phyloP scores from a whole-genome alignment of 2,113 vertebrate species.

The Tychaedon coryphoeus region DNA sequence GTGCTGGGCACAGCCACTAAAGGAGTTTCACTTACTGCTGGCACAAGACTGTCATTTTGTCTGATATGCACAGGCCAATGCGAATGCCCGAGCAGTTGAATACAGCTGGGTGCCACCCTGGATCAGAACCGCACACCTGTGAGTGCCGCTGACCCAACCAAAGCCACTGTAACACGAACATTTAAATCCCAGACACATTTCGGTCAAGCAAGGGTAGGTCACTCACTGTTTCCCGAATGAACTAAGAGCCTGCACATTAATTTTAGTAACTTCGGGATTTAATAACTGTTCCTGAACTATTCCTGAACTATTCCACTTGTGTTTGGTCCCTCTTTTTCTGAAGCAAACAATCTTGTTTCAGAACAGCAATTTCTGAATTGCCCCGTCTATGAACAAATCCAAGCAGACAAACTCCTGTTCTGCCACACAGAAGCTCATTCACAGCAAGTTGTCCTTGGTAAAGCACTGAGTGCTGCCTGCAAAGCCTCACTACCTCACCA shows the following conservation, averaged over 20 bases:
- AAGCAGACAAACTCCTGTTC: not conserved
- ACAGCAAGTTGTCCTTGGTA: not conserved
- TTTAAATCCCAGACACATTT: not conserved
- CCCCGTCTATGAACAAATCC: not conserved
- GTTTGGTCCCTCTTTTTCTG: not conserved
- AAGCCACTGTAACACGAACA: accelerated
- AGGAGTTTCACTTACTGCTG: accelerated
- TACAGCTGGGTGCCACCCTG: not conserved
- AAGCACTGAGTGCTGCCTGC: not conserved
- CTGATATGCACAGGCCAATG: not conserved
- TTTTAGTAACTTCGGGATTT: not conserved
- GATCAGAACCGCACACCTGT: not conserved
- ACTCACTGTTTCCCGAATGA: not conserved
- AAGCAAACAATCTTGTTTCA: not conserved
- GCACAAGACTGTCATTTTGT: not conserved
- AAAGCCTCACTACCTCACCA: not conserved
- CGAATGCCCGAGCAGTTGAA: not conserved
- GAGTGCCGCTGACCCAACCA: not conserved
- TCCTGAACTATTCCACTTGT: not conserved
- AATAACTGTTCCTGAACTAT: not conserved
- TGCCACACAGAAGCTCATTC: not conserved
- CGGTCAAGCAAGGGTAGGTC: not conserved
- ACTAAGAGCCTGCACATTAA: not conserved
- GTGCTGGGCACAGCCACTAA: not conserved
- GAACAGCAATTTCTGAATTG: not conserved